Percentiles rank a stretch among this genome's conserved stretches.
Conservation (phyloP, 1,140 invertebrate genomes). For the Drosophila pseudoobscura region DNA sequence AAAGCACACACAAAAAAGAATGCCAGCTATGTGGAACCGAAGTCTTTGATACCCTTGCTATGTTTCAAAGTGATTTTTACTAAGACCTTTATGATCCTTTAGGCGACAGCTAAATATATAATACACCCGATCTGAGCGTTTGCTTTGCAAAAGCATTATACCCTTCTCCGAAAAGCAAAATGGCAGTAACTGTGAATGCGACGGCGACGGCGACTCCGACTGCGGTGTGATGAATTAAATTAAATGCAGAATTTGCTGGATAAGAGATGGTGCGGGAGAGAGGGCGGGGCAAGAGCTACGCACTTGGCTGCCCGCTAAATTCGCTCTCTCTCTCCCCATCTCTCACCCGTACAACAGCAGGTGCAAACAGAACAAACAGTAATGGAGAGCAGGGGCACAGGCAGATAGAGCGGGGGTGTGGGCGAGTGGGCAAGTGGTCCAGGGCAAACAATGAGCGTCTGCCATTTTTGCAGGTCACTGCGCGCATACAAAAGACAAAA, state of each 20-base stretch:
- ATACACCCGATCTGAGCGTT: too few relatives aligned
- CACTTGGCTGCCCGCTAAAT: conserved; percentile 36
- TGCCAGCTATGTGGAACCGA: too few relatives aligned
- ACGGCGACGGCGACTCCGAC: not conserved
- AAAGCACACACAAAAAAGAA: not conserved
- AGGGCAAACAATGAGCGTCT: conserved; percentile 67
- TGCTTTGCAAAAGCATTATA: too few relatives aligned
- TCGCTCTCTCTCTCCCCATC: not conserved
- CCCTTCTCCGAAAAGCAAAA: not conserved
- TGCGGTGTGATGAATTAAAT: conserved; percentile 57
- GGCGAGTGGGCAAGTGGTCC: not conserved
- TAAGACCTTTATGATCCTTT: too few relatives aligned
- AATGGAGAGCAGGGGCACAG: conserved; percentile 8
- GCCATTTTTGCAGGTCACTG: conserved; percentile 81
- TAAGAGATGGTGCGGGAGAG: not conserved
- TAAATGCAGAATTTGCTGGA: conserved; percentile 46
- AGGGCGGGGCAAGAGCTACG: not conserved
- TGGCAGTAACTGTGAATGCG: conserved; percentile 3
- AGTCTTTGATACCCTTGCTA: too few relatives aligned
- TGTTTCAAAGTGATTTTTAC: too few relatives aligned
- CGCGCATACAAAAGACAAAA: conserved; percentile 77
- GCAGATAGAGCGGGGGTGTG: not conserved
- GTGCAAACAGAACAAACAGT: conserved; percentile 21
- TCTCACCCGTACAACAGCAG: conserved; percentile 25
- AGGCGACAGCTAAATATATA: too few relatives aligned